Evolutionary conservation across 2,113 vertebrate genomes (phyloP).

Genomic region (Semicossyphus pulcher): DNA sequence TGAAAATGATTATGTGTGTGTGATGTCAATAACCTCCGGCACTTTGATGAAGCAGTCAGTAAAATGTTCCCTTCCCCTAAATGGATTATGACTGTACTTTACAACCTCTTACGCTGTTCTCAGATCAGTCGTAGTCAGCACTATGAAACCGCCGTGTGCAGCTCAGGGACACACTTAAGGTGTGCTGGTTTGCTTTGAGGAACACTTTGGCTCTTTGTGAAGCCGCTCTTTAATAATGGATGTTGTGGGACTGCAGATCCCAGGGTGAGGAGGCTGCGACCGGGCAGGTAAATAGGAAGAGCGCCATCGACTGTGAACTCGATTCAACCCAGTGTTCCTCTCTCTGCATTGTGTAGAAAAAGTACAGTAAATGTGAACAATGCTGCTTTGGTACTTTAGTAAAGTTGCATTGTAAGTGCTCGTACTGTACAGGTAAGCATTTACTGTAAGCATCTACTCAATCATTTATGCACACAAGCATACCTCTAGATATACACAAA

Average conservation of each 20-base stretch:
- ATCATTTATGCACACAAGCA: constrained; percentile 28
- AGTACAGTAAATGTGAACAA: constrained; percentile 23
- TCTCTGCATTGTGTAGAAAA: constrained; percentile 31
- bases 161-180: constrained; percentile 62
- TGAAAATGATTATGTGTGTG: background rate
- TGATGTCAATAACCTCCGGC: background rate
- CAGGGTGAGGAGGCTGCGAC: constrained; percentile 62
- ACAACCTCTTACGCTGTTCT: constrained; percentile 24
- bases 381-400: background rate
- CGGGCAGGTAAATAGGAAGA: constrained; percentile 50
- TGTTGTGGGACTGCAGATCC: constrained; percentile 75
- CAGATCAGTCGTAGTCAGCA: constrained; percentile 59
- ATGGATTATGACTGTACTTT: constrained; percentile 44
- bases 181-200: constrained; percentile 61
- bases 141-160: constrained; percentile 29
- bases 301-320: constrained; percentile 38
- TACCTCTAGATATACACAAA: constrained; percentile 6
- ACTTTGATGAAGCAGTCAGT: constrained; percentile 1
- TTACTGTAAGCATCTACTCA: constrained; percentile 4
- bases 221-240: constrained; percentile 77
- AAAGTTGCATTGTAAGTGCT: constrained; percentile 22
- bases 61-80: constrained; percentile 29
- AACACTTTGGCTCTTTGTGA: constrained; percentile 69
- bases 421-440: background rate
- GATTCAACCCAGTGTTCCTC: constrained; percentile 37